phyloP scores from a whole-genome alignment of 1,140 invertebrate species.

The Aricia agestis region DNA sequence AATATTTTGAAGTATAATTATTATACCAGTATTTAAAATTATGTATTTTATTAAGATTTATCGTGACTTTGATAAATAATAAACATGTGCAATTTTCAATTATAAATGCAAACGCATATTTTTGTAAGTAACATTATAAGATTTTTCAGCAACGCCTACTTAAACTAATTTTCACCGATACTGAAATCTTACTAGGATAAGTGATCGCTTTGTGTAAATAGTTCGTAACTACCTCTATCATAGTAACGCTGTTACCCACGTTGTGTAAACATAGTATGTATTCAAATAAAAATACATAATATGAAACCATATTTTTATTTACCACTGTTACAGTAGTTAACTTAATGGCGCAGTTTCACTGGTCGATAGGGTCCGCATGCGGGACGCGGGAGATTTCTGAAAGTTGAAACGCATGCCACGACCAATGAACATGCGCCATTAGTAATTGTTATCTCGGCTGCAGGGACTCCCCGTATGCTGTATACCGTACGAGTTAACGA shows the following conservation, averaged over 20 bases:
- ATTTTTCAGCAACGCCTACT: background rate
- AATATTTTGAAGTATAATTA: background rate
- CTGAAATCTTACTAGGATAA: background rate
- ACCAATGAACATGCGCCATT: too few species aligned
- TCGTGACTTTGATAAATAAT: background rate
- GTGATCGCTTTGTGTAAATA: background rate
- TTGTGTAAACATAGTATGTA: background rate
- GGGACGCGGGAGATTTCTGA: too few species aligned
- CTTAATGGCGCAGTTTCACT: too few species aligned
- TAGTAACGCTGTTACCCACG: background rate
- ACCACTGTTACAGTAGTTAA: too few species aligned
- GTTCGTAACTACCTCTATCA: conserved; percentile 2
- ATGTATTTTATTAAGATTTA: background rate
- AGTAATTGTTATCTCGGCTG: too few species aligned
- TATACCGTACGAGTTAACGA: too few species aligned
- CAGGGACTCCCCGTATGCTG: too few species aligned
- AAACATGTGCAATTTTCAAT: background rate
- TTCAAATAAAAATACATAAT: conserved; percentile 1
- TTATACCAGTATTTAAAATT: background rate
- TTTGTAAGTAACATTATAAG: background rate
- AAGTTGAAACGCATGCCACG: too few species aligned
- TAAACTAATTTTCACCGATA: background rate
- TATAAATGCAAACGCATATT: background rate
- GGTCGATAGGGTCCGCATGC: too few species aligned
- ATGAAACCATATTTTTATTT: background rate